A percentile compares a stretch with the other conserved stretches of the same genome.
Conservation (phyloP, 2,888 invertebrate genomes). For the Sycophila texana region DNA sequence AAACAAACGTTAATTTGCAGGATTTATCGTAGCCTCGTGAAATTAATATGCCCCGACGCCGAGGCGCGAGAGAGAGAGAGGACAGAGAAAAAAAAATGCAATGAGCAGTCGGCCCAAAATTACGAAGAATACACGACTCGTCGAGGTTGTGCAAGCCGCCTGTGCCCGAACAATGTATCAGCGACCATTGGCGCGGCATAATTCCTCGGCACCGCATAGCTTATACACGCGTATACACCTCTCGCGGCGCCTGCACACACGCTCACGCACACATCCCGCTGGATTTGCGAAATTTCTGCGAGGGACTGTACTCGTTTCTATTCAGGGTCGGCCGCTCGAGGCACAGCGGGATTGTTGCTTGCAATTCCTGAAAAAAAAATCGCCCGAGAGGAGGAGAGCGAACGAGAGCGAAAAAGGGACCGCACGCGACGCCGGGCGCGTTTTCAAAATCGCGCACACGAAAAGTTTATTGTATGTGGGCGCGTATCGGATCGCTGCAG, state of each 20-base stretch:
- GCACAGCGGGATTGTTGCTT: constrained; percentile 48
- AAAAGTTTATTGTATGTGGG: constrained; percentile 3
- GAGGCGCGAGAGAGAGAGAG: too few species aligned
- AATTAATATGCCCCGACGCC: too few species aligned
- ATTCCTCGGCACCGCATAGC: constrained; percentile 34
- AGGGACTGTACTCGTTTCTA: constrained; percentile 56
- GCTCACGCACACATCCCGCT: constrained; percentile 3
- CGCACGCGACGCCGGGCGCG: background rate
- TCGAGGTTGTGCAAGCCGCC: background rate
- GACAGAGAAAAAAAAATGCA: too few species aligned
- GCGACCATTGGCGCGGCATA: constrained; percentile 36
- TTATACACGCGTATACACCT: constrained; percentile 24
- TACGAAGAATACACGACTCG: background rate
- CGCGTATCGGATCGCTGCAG: background rate
- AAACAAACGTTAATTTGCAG: too few species aligned
- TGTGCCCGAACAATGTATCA: constrained; percentile 28
- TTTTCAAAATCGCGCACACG: constrained; percentile 1
- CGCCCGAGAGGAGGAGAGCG: background rate
- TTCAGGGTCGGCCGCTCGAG: constrained; percentile 56
- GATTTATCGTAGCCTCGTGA: too few species aligned
- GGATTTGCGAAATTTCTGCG: constrained; percentile 56
- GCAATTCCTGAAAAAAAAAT: constrained; percentile 42
- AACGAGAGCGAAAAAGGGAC: constrained; percentile 3
- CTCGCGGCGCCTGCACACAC: constrained; percentile 41
- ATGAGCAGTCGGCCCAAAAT: too few species aligned